These are phyloP conservation scores for Heliconius ismenius DNA, from an alignment of 2,888 invertebrate genomes.

Conservation along the genomic window DNA sequence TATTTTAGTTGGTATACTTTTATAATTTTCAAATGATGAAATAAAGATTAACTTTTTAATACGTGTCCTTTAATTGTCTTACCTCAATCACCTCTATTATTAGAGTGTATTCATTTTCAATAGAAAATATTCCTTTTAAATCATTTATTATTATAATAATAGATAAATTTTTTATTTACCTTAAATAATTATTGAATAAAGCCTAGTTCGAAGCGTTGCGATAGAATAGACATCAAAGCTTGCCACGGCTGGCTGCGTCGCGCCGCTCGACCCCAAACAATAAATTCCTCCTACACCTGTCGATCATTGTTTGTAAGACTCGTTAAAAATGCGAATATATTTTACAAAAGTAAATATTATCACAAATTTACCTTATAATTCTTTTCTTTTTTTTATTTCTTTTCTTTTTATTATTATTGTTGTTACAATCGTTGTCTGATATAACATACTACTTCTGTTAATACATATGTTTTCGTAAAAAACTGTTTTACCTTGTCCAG, in stretches of 20 bases:
- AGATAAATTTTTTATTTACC: neutral
- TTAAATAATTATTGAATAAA: conserved; percentile 24
- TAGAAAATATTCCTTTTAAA: too few relatives aligned
- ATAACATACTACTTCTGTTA: too few relatives aligned
- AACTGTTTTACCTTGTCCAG: neutral
- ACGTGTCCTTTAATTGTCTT: too few relatives aligned
- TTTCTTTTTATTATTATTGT: too few relatives aligned
- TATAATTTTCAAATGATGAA: neutral
- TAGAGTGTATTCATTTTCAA: too few relatives aligned
- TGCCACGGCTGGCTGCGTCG: conserved; percentile 40
- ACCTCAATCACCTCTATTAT: too few relatives aligned
- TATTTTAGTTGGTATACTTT: neutral
- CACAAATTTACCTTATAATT: too few relatives aligned
- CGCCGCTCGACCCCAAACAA: conserved; percentile 56
- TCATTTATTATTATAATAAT: neutral
- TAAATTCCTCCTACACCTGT: conserved; percentile 23
- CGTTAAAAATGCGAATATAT: neutral
- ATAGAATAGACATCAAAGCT: conserved; percentile 32
- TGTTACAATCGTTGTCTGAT: too few relatives aligned
- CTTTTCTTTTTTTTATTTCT: too few relatives aligned
- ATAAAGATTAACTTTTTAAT: too few relatives aligned
- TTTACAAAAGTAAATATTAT: neutral
- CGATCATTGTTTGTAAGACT: conserved; percentile 18
- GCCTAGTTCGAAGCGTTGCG: conserved; percentile 8
- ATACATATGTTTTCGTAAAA: too few relatives aligned